These are phyloP conservation scores for Hylaea fasciaria DNA, from an alignment of 2,888 invertebrate genomes.

Conservation along the genomic window DNA sequence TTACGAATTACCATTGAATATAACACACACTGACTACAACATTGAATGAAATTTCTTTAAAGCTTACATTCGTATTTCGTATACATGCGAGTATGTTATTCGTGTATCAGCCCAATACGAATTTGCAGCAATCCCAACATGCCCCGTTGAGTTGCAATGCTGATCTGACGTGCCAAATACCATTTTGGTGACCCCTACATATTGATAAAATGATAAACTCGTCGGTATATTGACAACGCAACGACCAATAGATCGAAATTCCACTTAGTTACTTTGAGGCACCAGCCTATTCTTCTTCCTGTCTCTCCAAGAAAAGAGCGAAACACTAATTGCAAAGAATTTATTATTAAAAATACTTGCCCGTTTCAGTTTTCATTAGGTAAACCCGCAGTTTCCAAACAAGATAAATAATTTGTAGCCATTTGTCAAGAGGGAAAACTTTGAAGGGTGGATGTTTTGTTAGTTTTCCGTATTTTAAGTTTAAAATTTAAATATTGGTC, in stretches of 20 bases:
- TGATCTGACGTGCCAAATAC: no score
- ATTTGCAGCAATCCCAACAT: no score
- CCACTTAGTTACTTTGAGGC: slow-evolving; percentile 12
- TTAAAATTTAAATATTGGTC: slow-evolving; percentile 21
- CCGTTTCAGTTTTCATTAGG: slow-evolving; percentile 31
- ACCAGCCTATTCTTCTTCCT: slow-evolving; percentile 19
- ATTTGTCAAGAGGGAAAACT: slow-evolving; percentile 41
- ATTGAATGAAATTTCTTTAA: no score
- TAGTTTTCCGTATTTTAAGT: slow-evolving; percentile 25
- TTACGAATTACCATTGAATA: no score
- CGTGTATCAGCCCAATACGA: no score
- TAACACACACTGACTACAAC: no score
- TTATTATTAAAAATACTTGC: slow-evolving; percentile 41
- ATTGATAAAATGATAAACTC: no score
- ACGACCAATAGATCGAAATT: neutral
- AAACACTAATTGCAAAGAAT: slow-evolving; percentile 38
- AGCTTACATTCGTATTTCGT: no score
- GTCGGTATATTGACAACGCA: neutral
- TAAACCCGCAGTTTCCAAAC: slow-evolving; percentile 30
- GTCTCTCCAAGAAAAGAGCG: slow-evolving; percentile 20
- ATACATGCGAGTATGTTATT: no score
- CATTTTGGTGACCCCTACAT: no score
- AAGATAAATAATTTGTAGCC: slow-evolving; percentile 40
- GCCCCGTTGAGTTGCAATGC: no score
- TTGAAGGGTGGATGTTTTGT: slow-evolving; percentile 19